Base-by-base conservation (phyloP, 2,888 invertebrate genomes). In the Drosophila kambysellisi region DNA sequence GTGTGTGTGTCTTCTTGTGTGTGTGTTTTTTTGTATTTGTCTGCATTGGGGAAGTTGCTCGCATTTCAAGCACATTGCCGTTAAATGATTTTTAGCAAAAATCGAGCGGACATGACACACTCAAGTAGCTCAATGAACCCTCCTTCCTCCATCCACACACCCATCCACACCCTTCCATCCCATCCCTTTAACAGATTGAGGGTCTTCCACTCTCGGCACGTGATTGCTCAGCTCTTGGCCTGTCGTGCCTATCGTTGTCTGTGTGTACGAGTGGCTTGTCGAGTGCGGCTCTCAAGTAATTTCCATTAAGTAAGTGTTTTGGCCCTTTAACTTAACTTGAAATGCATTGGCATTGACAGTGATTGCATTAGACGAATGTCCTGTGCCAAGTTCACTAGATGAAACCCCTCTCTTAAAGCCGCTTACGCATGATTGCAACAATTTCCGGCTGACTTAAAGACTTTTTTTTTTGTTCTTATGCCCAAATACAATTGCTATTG, bases 31-130 rank as follows among this genome's bases (percentile, higher is more conserved):
- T 29, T 12, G 2, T 37, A 46, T 59, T 46, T 69, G 56, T 57
- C 39, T 64, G 59, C 52, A 33, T 66, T 56, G 56, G 51, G 52
- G 61, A 73, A 65, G 73, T 72, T 65, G 81, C 87, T 89, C 72
- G 56, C 76, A 85, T 81, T 70, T 88, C 83, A 69, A 71, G 73
- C 84, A 89, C 89, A 87, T 73, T 74, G 82, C 71, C 72, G 83
- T 83, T 90, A 87, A 87, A 89, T 90, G 90, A 87, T 90, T 90
- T 88, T 90, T 86, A 88, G 87, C 82, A 87, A 88, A 86, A 88
- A 84, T 90, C 88, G 79, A 88, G 81, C 79, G 82, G 86, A 88
- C 90, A 88, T 86, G 90, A 88, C 87, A 89, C 83, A 88, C 77
- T 90, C 90, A 90, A 90, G 90, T 90, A 77, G 72, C 79, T 68